phyloP scores from a whole-genome alignment of 2,888 invertebrate species.

The Stenodera caucasica region DNA sequence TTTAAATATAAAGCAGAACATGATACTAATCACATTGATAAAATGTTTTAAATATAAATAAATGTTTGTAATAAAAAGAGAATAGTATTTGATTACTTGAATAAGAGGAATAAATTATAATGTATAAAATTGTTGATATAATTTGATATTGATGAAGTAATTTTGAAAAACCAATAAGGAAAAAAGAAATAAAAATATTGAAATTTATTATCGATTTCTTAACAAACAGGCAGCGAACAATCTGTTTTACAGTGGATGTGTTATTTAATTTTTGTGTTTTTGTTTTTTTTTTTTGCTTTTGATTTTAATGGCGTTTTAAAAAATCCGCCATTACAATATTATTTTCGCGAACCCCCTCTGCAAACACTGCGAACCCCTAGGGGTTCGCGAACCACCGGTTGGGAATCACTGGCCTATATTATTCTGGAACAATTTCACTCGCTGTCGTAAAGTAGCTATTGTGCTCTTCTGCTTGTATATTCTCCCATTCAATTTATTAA shows the following conservation, averaged over 20 bases:
- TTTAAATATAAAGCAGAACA: conserved; percentile 2
- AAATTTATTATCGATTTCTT: conserved; percentile 4
- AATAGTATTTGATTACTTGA: too few relatives aligned
- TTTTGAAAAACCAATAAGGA: neutral
- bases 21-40: neutral
- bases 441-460: too few relatives aligned
- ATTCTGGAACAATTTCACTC: too few relatives aligned
- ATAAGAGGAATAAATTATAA: neutral
- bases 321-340: neutral
- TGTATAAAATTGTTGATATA: conserved; percentile 3
- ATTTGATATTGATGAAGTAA: conserved; percentile 3
- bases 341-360: neutral
- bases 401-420: too few relatives aligned
- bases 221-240: neutral
- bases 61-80: neutral
- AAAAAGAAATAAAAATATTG: conserved; percentile 2
- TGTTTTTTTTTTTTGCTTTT: conserved; percentile 1
- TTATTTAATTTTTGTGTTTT: conserved; percentile 4
- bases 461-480: too few relatives aligned
- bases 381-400: too few relatives aligned
- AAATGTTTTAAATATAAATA: conserved; percentile 3
- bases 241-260: conserved; percentile 1
- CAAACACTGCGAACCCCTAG: too few relatives aligned
- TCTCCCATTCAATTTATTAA: too few relatives aligned
- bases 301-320: neutral